These are phyloP conservation scores for Xiphophorus hellerii DNA, from an alignment of 2,113 vertebrate species.

Conservation along the genomic window DNA sequence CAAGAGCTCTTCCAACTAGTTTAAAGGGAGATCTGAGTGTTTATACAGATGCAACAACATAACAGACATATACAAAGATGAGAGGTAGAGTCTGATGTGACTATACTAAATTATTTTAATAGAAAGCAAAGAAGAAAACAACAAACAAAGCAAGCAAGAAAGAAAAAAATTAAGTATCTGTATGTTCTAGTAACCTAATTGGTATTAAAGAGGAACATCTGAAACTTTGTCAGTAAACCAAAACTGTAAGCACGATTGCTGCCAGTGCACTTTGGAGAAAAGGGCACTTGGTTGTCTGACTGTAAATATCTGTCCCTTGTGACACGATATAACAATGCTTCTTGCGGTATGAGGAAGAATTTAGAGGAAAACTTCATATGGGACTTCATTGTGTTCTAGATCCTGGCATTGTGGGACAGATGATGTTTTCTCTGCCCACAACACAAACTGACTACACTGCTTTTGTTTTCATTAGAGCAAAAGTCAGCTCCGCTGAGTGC, in stretches of 20 bases:
- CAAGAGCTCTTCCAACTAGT: constrained; percentile 66
- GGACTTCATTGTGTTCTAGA: constrained; percentile 77
- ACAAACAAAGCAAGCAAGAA: neutral
- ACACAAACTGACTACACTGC: constrained; percentile 49
- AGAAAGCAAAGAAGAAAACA: neutral
- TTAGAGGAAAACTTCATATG: constrained; percentile 68
- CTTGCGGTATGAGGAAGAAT: constrained; percentile 58
- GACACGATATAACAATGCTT: constrained; percentile 68
- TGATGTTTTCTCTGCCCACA: constrained; percentile 65
- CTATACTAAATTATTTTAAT: neutral
- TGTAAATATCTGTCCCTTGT: constrained; percentile 68
- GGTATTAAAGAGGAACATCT: neutral
- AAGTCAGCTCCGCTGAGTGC: constrained; percentile 43
- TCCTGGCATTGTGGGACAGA: constrained; percentile 73
- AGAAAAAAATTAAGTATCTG: neutral
- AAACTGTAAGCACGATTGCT: neutral
- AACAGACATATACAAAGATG: constrained; percentile 29
- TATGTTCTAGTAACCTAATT: neutral
- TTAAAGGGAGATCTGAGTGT: constrained; percentile 66
- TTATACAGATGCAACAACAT: constrained; percentile 67
- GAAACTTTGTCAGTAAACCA: constrained; percentile 17
- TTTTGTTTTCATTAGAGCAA: constrained; percentile 54
- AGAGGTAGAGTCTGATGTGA: neutral
- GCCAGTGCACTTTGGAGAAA: constrained; percentile 46
- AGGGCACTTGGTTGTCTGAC: constrained; percentile 52